Evolutionary conservation across 2,888 invertebrate species (phyloP), one percentile per base, ranked within the genome.

Genomic region (Panorpa germanica): DNA sequence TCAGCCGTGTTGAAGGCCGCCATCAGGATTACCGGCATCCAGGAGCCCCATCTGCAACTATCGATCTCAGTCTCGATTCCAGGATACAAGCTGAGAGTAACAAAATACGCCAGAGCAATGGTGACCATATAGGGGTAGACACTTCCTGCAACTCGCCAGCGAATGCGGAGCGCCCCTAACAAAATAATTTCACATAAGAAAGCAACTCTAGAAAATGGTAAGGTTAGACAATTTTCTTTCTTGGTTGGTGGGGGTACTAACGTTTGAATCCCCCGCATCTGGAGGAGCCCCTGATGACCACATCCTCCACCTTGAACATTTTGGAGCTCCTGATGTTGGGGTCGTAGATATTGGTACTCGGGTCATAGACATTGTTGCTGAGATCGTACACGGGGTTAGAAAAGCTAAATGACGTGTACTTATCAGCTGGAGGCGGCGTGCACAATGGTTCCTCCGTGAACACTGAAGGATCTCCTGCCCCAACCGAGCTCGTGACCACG

Each of bases 21-120:
- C 82, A 90, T 88, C 34, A 90, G 62, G 23, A 88, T 58, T 17
- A 90, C 82, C 0, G 90, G 88, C 80, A 88, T 83, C 88, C 90
- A 90, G 3, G 74, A 69, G 10, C 73, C 72, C 22, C 85, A 67
- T 14, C 65, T 65, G 46, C 86, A 88, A 34, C 83, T 85, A 9
- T 72, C 65, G 16, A 90, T 76, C 50, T 90, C 88, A 0, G 86
- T 82, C 32, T 83, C 74, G 28, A 90, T 82, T 29, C 90, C 90
- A 1, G 90, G 90, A 48, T 90, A 90, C 11, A 90, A 58, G 36
- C 81, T 81, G 4, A 90, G 62, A 0, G 90, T 90, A 1, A 86
- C 82, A 47, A 85, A 82, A 49, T 90, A 90, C 3, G 85, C 85
- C 35, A 83, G 54, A 0, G 77, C 78, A 40, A 90, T 88, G 14